Conservation (phyloP, 2,888 invertebrate genomes). For the Schizaphis graminum region DNA sequence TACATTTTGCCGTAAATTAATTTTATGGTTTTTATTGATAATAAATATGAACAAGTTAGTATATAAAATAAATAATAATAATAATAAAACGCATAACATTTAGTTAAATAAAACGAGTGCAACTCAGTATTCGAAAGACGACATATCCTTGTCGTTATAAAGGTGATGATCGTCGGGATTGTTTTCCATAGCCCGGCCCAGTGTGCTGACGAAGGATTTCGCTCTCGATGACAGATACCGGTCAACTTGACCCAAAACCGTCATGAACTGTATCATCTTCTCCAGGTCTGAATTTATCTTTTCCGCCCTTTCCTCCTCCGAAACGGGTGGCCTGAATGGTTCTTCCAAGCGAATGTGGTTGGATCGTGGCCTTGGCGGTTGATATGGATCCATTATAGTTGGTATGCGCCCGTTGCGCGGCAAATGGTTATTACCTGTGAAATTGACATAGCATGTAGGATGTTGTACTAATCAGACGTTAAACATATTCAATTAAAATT, state of each 20-base stretch:
- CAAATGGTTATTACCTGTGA: slow-evolving; percentile 27
- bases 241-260: slow-evolving; percentile 46
- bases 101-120: neutral
- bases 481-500: neutral
- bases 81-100: neutral
- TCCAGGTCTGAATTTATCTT: slow-evolving; percentile 50
- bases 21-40: neutral
- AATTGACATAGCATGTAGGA: neutral
- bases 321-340: neutral
- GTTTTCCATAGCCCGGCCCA: slow-evolving; percentile 52
- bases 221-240: slow-evolving; percentile 55
- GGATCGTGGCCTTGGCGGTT: neutral
- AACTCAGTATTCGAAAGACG: slow-evolving; percentile 15
- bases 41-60: neutral
- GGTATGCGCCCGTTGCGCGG: neutral
- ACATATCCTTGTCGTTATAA: slow-evolving; percentile 22
- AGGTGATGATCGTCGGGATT: slow-evolving; percentile 8
- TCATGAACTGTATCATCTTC: slow-evolving; percentile 61
- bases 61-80: neutral
- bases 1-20: neutral
- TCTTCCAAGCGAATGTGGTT: slow-evolving; percentile 23
- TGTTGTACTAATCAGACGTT: neutral
- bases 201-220: slow-evolving; percentile 51
- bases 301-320: slow-evolving; percentile 41
- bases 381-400: neutral